Percentiles rank a stretch among this genome's conserved stretches.
These are phyloP conservation scores for Equus przewalskii DNA, from an alignment of 2,113 vertebrate species.

Conservation along the genomic window DNA sequence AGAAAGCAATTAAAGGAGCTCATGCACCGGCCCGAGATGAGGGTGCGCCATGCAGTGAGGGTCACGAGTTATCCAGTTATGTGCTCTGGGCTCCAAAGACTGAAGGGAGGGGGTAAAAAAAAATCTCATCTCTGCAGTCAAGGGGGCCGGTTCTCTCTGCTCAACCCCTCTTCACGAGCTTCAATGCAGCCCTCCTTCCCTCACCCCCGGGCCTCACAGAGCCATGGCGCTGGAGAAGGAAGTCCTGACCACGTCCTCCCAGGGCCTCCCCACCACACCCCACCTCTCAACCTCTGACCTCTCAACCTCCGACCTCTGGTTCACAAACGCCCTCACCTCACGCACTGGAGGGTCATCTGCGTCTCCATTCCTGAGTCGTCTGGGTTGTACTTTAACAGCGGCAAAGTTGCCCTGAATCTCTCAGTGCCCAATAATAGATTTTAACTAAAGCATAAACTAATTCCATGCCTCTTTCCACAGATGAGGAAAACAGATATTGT, in stretches of 20 bases:
- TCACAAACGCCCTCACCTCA: background rate
- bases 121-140: rapidly evolving
- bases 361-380: background rate
- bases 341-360: rapidly evolving
- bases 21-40: rapidly evolving
- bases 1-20: background rate
- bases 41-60: background rate
- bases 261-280: rapidly evolving
- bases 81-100: background rate
- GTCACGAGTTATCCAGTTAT: rapidly evolving
- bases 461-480: background rate
- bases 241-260: too few species aligned
- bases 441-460: background rate
- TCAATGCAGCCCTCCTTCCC: background rate
- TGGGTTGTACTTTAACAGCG: background rate
- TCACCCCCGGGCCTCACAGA: rapidly evolving
- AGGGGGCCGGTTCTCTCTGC: background rate
- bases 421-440: background rate
- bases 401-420: background rate
- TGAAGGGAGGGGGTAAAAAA: background rate
- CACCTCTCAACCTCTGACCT: background rate
- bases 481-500: background rate
- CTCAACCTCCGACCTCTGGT: background rate
- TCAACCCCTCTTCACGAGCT: background rate
- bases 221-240: background rate